Conservation (phyloP, 2,113 vertebrate species). For the Paedocypris sp. region DNA sequence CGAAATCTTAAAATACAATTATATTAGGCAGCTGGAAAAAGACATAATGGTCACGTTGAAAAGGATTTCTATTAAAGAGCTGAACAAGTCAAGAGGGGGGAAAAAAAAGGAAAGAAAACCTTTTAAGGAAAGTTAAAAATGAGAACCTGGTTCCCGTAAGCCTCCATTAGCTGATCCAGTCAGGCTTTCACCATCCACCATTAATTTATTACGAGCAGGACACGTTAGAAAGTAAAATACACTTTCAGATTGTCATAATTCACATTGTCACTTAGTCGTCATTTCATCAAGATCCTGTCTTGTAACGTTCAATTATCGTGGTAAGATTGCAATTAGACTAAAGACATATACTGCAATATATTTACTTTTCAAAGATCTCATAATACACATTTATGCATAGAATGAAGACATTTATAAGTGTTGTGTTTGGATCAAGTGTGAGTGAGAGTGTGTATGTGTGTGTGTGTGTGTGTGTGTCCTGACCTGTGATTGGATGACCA, state of each 20-base stretch:
- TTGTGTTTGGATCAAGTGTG: too few relatives aligned
- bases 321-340: too few relatives aligned
- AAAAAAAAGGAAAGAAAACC: too few relatives aligned
- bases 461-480: too few relatives aligned
- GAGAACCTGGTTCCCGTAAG: not conserved
- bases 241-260: not conserved
- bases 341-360: too few relatives aligned
- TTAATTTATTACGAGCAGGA: not conserved
- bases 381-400: too few relatives aligned
- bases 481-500: too few relatives aligned
- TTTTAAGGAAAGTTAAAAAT: conserved; percentile 3
- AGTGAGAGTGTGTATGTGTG: too few relatives aligned
- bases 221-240: not conserved
- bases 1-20: conserved; percentile 18
- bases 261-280: not conserved
- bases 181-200: not conserved
- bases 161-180: not conserved
- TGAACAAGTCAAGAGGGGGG: not conserved
- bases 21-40: conserved; percentile 4
- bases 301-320: too few relatives aligned
- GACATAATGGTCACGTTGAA: conserved; percentile 6
- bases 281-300: too few relatives aligned
- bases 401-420: too few relatives aligned
- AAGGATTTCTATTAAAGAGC: conserved; percentile 11
- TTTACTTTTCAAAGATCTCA: too few relatives aligned